Evolutionary conservation across 2,888 invertebrate species (phyloP), one percentile per base, ranked within the genome.

Genomic region (Rambutsinella grinnellia): DNA sequence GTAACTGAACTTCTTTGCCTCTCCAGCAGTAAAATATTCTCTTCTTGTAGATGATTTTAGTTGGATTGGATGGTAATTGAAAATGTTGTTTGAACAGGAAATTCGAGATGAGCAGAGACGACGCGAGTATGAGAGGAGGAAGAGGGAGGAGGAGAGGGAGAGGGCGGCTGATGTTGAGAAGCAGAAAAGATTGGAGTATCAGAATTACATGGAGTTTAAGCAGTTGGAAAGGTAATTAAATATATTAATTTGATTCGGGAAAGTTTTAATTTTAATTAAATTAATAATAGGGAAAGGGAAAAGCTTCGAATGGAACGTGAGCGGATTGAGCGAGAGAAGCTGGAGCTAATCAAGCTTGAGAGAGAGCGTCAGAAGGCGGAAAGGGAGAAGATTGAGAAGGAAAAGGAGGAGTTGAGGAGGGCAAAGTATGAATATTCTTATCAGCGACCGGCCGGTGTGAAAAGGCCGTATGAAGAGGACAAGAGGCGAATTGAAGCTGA

Each of bases 261-360:
- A 10, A 27, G 10, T 17, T 21, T 66, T 54, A 61, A n/a, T 17
- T 49, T 53, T 27, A 49, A 54, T 19, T 56, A 54, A 56, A 6
- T 10, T 19, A 54, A 54, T 54, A 21, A 8, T 56, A 19, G 93
- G 61, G 95, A 95, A 86, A 89, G 94, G 26, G 93, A 94, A 85
- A 93, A 93, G 85, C 87, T 95, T 79, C 90, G 93, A 56, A 88
- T 93, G 15, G 97, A 97, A 87, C 90, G 95, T 23, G 95, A 95
- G 84, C 92, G 93, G 83, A 91, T 96, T 66, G 97, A 97, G 85
- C 90, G 94, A 2, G 95, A 96, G 85, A 94, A 94, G 87, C 92
- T 93, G 17, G 95, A 96, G 85, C 86, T 96, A 24, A 88, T 96
- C 81, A 91, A 94, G 63, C 86, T 95, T 80, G 95, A 96, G 86